Evolutionary conservation across 2,888 invertebrate species (phyloP), one percentile per base, ranked within the genome.

Genomic region (Trichogramma dendrolimi): DNA sequence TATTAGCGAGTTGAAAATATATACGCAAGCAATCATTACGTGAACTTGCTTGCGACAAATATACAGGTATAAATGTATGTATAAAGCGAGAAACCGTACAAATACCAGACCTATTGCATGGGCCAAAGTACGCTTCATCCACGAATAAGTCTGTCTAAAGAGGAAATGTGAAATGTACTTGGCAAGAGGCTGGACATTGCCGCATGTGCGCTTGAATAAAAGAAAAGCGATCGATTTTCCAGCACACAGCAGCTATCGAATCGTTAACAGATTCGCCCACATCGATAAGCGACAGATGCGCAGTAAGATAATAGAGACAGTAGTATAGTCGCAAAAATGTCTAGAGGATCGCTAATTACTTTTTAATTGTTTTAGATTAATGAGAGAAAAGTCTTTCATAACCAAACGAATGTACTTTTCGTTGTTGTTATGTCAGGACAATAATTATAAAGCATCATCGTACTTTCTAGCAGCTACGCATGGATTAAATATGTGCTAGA

Each of bases 111-210:
- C 44, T 50, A 59, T 50, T 56, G 39, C 55, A 51, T 62, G 65
- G 62, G 58, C 65, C 65, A 65, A 58, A 60, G 60, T 65, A 65
- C 57, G 52, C 55, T 65, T 60, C 57, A 62, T 62, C 65, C 62
- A 62, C 60, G 62, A 60, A 58, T 60, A 61, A 62, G 48, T 55
- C 43, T 57, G 58, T 59, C 57, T 52, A 39, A 7, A 10, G 6
- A n/a, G 11, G 52, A 14, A 51, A 27, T n/a, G 55, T 58, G 52
- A 8, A 58, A 10, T 47, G 39, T 43, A 43, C 38, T 38, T n/a
- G 53, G 40, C 50, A 10, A 42, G 6, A 43, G n/a, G 44, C 42
- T 8, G 5, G 49, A 6, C 14, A 46, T 46, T 40, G 49, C 39
- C 6, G 6, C 39, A 4, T 44, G 49, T 53, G 54, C 61, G 38